phyloP scores from a whole-genome alignment of 2,113 vertebrate species.

The Ophthalmotilapia sp. region DNA sequence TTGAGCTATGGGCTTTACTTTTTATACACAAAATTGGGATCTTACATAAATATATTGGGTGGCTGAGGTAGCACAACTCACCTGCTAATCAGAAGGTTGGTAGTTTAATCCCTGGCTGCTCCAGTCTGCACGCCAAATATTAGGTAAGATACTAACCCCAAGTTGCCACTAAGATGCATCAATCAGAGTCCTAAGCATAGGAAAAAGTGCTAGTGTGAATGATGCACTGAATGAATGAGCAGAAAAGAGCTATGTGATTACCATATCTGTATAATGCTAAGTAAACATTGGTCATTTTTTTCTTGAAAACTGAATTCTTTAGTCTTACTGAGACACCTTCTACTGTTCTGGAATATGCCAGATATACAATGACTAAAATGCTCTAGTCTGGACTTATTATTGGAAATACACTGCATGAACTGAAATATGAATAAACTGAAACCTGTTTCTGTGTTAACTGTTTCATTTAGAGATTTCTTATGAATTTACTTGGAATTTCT shows the following conservation, averaged over 20 bases:
- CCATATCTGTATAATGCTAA: neutral
- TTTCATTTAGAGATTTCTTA: neutral
- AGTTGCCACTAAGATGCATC: neutral
- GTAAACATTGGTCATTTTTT: neutral
- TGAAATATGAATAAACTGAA: neutral
- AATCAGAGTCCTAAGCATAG: neutral
- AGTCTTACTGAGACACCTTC: neutral
- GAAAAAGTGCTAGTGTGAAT: neutral
- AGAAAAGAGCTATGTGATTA: neutral
- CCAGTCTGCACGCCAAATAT: neutral
- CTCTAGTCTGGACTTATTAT: neutral
- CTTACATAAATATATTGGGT: neutral
- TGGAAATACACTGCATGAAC: neutral
- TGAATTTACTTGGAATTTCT: rapidly evolving
- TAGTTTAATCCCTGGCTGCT: neutral
- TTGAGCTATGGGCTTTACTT: neutral
- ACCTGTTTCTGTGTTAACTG: neutral
- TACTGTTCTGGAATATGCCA: neutral
- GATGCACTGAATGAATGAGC: neutral
- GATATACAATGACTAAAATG: neutral
- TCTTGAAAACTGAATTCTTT: neutral
- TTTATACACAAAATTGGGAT: neutral
- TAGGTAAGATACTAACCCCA: neutral
- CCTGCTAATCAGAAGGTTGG: neutral
- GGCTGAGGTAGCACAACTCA: neutral